Conservation (phyloP, 2,797 vertebrate species). For the Neosilurus mollespiculum region DNA sequence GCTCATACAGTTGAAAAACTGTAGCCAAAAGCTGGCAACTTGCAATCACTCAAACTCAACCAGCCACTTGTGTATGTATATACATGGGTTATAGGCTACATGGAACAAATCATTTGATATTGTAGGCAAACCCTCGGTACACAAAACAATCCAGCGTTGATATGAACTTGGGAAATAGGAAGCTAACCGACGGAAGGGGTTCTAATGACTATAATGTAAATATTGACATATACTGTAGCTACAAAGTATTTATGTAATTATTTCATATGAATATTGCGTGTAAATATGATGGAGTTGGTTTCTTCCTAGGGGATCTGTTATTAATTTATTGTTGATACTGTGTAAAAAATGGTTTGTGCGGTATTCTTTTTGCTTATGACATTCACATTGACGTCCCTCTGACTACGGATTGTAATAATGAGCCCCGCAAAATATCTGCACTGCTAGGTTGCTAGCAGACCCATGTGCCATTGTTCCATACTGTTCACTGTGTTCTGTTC, state of each 20-base stretch:
- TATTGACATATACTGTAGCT: slow-evolving; percentile 88
- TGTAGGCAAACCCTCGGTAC: slow-evolving; percentile 38
- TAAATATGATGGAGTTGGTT: slow-evolving; percentile 95
- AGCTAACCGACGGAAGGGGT: slow-evolving; percentile 67
- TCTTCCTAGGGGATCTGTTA: slow-evolving; percentile 87
- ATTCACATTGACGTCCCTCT: slow-evolving; percentile 77
- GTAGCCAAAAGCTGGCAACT: slow-evolving; percentile 1
- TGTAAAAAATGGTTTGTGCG: slow-evolving; percentile 87
- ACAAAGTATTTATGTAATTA: slow-evolving; percentile 99
- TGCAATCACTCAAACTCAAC: not conserved
- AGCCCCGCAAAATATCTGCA: slow-evolving; percentile 61
- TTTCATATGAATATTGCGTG: slow-evolving; percentile 98
- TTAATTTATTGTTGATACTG: slow-evolving; percentile 99
- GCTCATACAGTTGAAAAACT: not conserved
- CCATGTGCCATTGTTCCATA: slow-evolving; percentile 78
- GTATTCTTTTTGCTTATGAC: slow-evolving; percentile 73
- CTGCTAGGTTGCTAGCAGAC: slow-evolving; percentile 64
- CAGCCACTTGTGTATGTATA: slow-evolving; percentile 1
- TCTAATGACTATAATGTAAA: slow-evolving; percentile 88
- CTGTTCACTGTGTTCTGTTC: slow-evolving; percentile 71
- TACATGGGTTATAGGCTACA: not conserved
- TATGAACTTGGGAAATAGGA: slow-evolving; percentile 72
- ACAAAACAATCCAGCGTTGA: slow-evolving; percentile 55
- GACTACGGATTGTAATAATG: slow-evolving; percentile 64
- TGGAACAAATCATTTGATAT: slow-evolving; percentile 3